Evolutionary conservation across 2,797 vertebrate species (phyloP).

Genomic region (Megalops cyprinoides): DNA sequence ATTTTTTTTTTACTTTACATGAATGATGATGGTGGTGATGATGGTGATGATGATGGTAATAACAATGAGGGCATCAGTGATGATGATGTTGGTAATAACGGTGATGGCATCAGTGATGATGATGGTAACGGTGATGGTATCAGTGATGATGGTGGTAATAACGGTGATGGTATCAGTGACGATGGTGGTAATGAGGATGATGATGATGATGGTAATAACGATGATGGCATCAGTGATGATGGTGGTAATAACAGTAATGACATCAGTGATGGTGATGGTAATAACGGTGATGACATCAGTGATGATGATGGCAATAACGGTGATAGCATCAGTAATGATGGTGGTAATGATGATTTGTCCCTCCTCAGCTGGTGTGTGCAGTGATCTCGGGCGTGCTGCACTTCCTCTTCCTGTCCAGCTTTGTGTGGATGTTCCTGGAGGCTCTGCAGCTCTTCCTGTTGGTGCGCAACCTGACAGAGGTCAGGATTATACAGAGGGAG

Average conservation of each 20-base stretch:
- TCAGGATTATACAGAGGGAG: conserved; percentile 24
- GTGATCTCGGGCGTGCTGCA: conserved; percentile 36
- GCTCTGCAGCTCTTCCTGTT: conserved; percentile 58
- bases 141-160: neutral
- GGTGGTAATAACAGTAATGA: no score
- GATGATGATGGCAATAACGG: neutral
- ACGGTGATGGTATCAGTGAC: no score
- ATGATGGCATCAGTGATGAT: no score
- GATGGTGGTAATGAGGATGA: no score
- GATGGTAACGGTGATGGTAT: no score
- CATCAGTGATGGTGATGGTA: neutral
- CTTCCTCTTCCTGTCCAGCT: conserved; percentile 61
- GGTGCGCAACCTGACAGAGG: conserved; percentile 58
- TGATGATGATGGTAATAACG: neutral
- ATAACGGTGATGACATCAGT: neutral
- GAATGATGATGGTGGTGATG: neutral
- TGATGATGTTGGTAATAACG: no score
- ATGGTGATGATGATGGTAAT: neutral
- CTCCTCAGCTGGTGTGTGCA: neutral
- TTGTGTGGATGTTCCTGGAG: conserved; percentile 64
- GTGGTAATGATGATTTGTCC: no score
- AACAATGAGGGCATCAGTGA: no score
- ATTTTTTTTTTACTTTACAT: no score
- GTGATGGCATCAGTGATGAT: no score
- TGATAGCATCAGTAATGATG: no score